A percentile compares a stretch with the other conserved stretches of the same genome.
Conservation (phyloP, 1,140 invertebrate species). For the Harpegnathos saltator region DNA sequence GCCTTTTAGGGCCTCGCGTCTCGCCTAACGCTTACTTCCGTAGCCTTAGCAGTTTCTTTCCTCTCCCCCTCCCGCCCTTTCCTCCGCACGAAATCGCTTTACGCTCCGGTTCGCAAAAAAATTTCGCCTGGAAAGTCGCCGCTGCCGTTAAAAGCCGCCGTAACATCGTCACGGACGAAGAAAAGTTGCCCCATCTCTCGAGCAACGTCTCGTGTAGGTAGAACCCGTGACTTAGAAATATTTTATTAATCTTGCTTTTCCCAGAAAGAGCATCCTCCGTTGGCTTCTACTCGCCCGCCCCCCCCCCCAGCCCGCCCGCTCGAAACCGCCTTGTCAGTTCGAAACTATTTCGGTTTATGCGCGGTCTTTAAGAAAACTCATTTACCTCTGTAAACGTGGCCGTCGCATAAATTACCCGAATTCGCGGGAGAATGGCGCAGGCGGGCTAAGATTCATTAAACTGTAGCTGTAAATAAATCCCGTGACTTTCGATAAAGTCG, state of each 20-base stretch:
- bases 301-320: too few species aligned
- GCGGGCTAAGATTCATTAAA: conserved; percentile 2
- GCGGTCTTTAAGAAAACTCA: too few species aligned
- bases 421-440: too few species aligned
- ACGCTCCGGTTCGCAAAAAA: background rate
- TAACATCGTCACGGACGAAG: background rate
- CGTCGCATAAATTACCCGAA: too few species aligned
- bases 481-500: background rate
- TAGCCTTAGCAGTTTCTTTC: background rate
- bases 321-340: too few species aligned
- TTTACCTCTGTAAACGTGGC: too few species aligned
- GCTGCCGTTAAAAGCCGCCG: background rate
- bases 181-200: background rate
- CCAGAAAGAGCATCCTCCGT: too few species aligned
- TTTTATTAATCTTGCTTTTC: background rate
- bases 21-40: conserved; percentile 4
- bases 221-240: too few species aligned
- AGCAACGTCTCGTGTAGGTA: too few species aligned
- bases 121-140: background rate
- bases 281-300: too few species aligned
- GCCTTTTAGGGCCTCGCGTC: conserved; percentile 48
- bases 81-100: conserved; percentile 9
- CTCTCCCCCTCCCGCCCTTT: background rate
- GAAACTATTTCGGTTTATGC: too few species aligned
- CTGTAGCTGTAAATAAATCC: background rate